Base-by-base conservation (phyloP, 2,113 vertebrate species). In the Dolichotis patagonum region DNA sequence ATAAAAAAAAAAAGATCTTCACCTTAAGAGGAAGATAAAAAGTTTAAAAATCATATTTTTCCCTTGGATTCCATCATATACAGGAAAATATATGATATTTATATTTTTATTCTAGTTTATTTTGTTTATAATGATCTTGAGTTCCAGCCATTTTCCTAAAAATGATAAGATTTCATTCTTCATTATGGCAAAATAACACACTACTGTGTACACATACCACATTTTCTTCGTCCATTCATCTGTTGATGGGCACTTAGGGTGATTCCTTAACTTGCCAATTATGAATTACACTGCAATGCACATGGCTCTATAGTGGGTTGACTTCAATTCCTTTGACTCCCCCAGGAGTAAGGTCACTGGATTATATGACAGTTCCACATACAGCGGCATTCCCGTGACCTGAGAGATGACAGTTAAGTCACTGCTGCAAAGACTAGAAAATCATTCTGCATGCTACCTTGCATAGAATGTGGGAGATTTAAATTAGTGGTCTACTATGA, bases 1-100 rank as follows among this genome's bases (percentile, higher is more conserved):
- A 52, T 11, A 52, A 52, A 54, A 88, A 89, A 92, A 75, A 54
- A 41, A 91, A 77, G 19, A 81, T 91, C 63, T 94, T 89, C 58
- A 86, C 30, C 17, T 69, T 89, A 62, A 69, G 41, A 71, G 1
- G 4, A 1, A 43, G 24, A 75, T 30, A 38, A 1, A 3, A 62
- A 38, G 5, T 30, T 56, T 77, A 60, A 38, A 67, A 62, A 49
- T 58, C 30, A 78, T 75, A 75, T 28, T 26, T 14, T 75, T 5
- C 5, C 10, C 24, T 46, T 75, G 28, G 24, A 26, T 75, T 43
- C 41, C 24, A 14, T 28, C 26, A 28, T 28, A 75, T 46, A 28
- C 24, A 46, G 43, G 24, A 75, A 75, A 43, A 12, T 12, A 28
- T 43, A 14, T 7, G 5, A 5, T 43, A 22, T 4, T 75, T 75